These are phyloP conservation scores for Aphelinus certus DNA, from an alignment of 1,140 invertebrate species.

Conservation along the genomic window DNA sequence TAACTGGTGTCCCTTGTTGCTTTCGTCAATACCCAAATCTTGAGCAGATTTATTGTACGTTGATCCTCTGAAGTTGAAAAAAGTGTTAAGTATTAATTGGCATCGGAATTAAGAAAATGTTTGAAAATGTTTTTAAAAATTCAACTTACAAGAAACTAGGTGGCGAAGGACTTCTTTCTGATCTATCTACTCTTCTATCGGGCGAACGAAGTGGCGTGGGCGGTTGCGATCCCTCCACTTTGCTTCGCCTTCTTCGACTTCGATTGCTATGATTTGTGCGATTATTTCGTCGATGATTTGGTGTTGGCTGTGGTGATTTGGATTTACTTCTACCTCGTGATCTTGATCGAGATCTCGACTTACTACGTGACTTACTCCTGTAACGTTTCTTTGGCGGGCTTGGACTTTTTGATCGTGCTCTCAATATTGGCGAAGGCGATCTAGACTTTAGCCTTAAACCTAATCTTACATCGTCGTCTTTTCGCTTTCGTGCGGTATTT, in stretches of 20 bases:
- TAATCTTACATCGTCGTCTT: constrained; percentile 82
- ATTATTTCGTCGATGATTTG: constrained; percentile 55
- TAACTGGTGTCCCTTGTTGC: constrained; percentile 96
- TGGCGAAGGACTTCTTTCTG: constrained; percentile 78
- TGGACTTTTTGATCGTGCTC: constrained; percentile 74
- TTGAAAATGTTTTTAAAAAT: too few species aligned
- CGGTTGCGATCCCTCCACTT: not conserved
- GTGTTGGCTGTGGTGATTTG: constrained; percentile 67
- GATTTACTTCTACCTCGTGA: constrained; percentile 68
- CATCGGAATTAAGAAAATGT: too few species aligned
- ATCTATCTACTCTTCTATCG: constrained; percentile 58
- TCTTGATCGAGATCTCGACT: constrained; percentile 64
- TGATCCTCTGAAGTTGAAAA: constrained; percentile 55
- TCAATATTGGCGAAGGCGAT: constrained; percentile 77
- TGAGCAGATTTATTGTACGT: constrained; percentile 68
- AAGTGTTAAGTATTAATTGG: constrained; percentile 18
- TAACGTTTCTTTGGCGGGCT: constrained; percentile 79
- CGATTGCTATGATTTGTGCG: constrained; percentile 52
- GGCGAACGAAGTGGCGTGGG: constrained; percentile 50
- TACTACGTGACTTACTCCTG: constrained; percentile 70
- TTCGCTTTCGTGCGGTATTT: constrained; percentile 86
- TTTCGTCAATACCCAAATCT: constrained; percentile 75
- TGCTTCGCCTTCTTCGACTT: constrained; percentile 60
- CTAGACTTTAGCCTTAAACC: constrained; percentile 77
- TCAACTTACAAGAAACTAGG: constrained; percentile 79